Evolutionary conservation across 2,888 invertebrate species (phyloP).

Genomic region (Chymomyza caudatula): DNA sequence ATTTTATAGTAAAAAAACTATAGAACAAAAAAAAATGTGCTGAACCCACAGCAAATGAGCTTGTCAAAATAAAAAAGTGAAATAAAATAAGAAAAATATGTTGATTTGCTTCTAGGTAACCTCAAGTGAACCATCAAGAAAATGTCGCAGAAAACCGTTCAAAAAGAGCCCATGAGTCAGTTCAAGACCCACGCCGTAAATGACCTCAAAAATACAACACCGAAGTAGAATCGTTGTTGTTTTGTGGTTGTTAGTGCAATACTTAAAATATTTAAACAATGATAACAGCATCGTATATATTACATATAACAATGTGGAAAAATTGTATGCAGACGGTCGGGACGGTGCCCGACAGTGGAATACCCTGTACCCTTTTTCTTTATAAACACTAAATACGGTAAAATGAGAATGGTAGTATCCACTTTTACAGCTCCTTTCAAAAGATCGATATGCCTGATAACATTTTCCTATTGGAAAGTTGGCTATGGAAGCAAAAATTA

Average conservation of each 20-base stretch:
- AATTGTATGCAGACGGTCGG: too few relatives aligned
- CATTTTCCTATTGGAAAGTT: too few relatives aligned
- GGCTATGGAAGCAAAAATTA: too few relatives aligned
- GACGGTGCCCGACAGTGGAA: too few relatives aligned
- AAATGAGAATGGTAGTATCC: too few relatives aligned
- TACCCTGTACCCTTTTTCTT: too few relatives aligned
- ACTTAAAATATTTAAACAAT: background rate
- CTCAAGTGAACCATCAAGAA: slow-evolving; percentile 15
- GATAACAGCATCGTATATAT: background rate
- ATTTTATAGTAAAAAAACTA: background rate
- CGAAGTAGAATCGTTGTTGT: background rate
- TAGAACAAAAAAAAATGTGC: background rate
- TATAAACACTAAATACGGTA: too few relatives aligned
- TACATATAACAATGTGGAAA: background rate
- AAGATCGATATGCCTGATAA: too few relatives aligned
- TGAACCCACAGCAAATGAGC: slow-evolving; percentile 22
- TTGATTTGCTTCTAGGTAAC: slow-evolving; percentile 37
- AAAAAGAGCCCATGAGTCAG: slow-evolving; percentile 1
- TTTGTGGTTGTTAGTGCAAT: background rate
- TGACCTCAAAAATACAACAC: background rate
- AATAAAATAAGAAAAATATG: slow-evolving; percentile 15
- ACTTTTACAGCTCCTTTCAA: too few relatives aligned
- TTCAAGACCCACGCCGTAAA: background rate
- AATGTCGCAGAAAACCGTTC: background rate
- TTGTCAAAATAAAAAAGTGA: slow-evolving; percentile 4